phyloP scores from a whole-genome alignment of 2,888 invertebrate species.

The Chrysolina haemoptera region DNA sequence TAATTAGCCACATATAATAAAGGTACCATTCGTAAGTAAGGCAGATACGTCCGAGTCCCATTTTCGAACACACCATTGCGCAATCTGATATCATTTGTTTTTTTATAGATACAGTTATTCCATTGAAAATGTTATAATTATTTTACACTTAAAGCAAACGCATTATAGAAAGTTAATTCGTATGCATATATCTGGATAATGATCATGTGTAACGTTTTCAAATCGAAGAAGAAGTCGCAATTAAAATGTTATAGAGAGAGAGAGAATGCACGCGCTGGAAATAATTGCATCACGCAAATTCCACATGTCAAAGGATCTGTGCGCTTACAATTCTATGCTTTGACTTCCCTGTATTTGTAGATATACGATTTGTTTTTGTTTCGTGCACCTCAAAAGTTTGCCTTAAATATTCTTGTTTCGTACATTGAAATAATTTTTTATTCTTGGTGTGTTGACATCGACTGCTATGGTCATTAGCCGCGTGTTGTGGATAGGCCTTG shows the following conservation, averaged over 20 bases:
- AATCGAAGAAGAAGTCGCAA: slow-evolving; percentile 27
- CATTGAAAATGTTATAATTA: slow-evolving; percentile 43
- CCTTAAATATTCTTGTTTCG: too few species aligned
- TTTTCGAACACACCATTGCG: slow-evolving; percentile 37
- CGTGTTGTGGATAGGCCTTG: too few species aligned
- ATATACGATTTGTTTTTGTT: too few species aligned
- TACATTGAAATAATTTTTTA: too few species aligned
- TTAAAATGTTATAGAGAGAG: not conserved
- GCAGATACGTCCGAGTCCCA: slow-evolving; percentile 28
- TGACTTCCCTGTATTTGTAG: too few species aligned
- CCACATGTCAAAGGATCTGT: not conserved
- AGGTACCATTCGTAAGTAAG: slow-evolving; percentile 1
- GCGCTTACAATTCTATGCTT: not conserved
- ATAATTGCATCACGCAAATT: slow-evolving; percentile 2
- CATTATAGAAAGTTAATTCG: slow-evolving; percentile 40
- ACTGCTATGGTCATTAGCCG: too few species aligned
- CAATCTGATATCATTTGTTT: slow-evolving; percentile 38
- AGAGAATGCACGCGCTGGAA: slow-evolving; percentile 7
- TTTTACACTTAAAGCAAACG: slow-evolving; percentile 40
- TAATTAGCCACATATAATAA: slow-evolving; percentile 7
- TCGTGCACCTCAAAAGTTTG: too few species aligned
- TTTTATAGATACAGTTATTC: slow-evolving; percentile 36
- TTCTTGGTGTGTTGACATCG: too few species aligned
- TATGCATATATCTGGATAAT: slow-evolving; percentile 39
- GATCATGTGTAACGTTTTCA: slow-evolving; percentile 21